phyloP scores from a whole-genome alignment of 2,888 invertebrate genomes.

The Lycocerus yunnanus region DNA sequence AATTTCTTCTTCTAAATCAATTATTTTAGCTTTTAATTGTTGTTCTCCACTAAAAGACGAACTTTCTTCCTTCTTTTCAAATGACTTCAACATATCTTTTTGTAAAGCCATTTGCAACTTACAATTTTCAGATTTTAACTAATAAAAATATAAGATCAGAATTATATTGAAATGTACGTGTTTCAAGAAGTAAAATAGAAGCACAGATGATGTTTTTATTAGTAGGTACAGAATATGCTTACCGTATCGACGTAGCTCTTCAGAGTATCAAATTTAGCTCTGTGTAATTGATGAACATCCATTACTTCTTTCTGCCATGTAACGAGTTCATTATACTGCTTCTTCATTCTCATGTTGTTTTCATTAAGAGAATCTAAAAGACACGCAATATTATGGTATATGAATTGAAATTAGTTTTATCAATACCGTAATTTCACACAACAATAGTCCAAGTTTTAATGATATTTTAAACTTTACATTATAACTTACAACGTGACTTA shows the following conservation, averaged over 20 bases:
- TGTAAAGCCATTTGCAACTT: not conserved
- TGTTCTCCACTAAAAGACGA: not conserved
- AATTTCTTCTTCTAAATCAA: slow-evolving; percentile 3
- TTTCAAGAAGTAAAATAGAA: no score
- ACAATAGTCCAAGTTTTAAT: no score
- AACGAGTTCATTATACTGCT: slow-evolving; percentile 65
- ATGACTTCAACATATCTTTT: not conserved
- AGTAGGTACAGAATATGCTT: slow-evolving; percentile 39
- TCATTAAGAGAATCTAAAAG: slow-evolving; percentile 67
- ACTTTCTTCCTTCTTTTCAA: not conserved
- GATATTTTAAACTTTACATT: no score
- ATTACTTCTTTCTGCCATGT: slow-evolving; percentile 69
- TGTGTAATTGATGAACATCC: slow-evolving; percentile 65
- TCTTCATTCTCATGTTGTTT: slow-evolving; percentile 70
- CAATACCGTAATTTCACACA: no score
- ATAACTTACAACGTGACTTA: no score
- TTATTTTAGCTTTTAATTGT: not conserved
- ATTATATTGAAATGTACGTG: not conserved
- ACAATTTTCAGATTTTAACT: not conserved
- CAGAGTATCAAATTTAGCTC: slow-evolving; percentile 69
- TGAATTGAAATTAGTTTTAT: no score
- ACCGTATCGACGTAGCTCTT: slow-evolving; percentile 63
- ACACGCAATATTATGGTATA: not conserved
- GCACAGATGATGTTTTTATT: no score
- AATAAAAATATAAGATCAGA: not conserved